Base-by-base conservation (phyloP, 2,888 invertebrate species). In the Minunthozetes semirufus region DNA sequence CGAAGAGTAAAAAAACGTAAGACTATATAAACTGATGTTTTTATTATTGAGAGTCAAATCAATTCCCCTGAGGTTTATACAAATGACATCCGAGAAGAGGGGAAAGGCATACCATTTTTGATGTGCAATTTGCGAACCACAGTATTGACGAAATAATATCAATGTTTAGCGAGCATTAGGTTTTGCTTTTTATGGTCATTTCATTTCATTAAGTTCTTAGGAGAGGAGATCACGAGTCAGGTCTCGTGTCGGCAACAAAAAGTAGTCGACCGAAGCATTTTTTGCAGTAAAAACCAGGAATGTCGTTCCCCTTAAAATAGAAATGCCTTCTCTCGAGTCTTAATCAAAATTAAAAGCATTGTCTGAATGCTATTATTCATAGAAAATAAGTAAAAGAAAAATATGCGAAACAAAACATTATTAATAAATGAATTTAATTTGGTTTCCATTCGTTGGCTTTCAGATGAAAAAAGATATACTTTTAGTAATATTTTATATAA, bases 131-230 rank as follows among this genome's bases (percentile, higher is more conserved):
- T 61, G 29, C 13, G 46, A 42, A 70, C 70, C 70, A 70, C 70
- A 46, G 27, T 70, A 48, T 70, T 25, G 48, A 46, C 48, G 11
- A 15, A 42, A 70, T 70, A 48, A 70, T 48, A 70, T 70, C 46
- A 25, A 48, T 48, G 70, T 70, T 70, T 70, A 46, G 25, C 38
- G 25, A 33, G 25, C 70, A 70, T 70, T 70, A 70, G 13, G 46
- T 70, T 70, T 70, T 70, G 38, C 19, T 17, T 70, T 68, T 70
- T 70, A 46, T 70, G 70, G 70, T 70, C 46, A 46, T 70, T 70
- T 70, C 48, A 70, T 70, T 70, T 70, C 48, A 70, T 70, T 70
- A 22, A 42, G 42, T 29, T 13, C 22, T 68, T 61, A 1, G 42
- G 22, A 38, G 33, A 70, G 70, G 70, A 46, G 48, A 48, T 25